Base-by-base conservation (phyloP, 2,113 vertebrate species). In the Nothocercus nigrocapillus region DNA sequence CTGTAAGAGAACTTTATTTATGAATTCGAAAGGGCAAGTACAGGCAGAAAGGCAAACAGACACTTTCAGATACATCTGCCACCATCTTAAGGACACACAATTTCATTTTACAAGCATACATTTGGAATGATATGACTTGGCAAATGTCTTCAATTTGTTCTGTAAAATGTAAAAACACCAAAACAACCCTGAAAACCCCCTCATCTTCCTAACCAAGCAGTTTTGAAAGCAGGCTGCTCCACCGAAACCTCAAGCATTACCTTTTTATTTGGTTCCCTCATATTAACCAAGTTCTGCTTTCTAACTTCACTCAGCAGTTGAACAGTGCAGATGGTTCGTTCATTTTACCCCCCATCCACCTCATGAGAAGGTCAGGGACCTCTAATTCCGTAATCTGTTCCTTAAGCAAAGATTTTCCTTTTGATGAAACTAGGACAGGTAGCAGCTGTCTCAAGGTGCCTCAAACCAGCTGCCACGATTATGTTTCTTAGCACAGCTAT, bases 251-350 rank as follows among this genome's bases (percentile, higher is more conserved):
- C 20, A 18, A 66, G 42, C 40, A 62, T 8, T 38, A 45, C 40
- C 44, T 73, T 34, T 90, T 49, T 12, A 93, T 72, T n/a, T 76
- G 42, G 51, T 92, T 91, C 79, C 75, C 66, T 84, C 82, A 30
- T 14, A 69, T 3, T 8, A 64, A 62, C 76, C 68, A 69, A 90
- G 47, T 79, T 95, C 82, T 79, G 62, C 53, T 95, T 95, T 92
- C 88, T 21, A 34, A n/a, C 30, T 92, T 59, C 36, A 79, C 2
- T 90, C 56, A 81, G 72, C 66, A 83, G 56, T 51, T 81, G 51
- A 93, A 53, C 11, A 53, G 76, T 11, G 54, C 92, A 95, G 92
- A 62, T 84, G 85, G 83, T 30, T 95, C 88, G 92, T 95, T 94
- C 92, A 76, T 62, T 90, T 82, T n/a, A 13, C 7, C 42, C 42